Conservation (phyloP, 2,888 invertebrate genomes). For the Lasiommata megera region DNA sequence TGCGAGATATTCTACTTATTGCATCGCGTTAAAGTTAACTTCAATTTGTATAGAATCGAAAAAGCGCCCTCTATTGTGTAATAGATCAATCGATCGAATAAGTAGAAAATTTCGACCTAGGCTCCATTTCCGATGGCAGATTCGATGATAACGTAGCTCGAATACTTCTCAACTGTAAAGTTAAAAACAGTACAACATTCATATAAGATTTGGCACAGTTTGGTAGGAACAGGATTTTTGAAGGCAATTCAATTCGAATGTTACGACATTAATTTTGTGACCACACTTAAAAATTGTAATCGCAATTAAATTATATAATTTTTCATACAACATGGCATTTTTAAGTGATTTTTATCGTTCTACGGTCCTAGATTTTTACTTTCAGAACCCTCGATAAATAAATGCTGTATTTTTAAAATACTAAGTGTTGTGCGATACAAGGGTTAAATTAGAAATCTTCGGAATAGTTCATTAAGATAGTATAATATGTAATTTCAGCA, state of each 20-base stretch:
- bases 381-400: constrained; percentile 29
- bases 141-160: constrained; percentile 7
- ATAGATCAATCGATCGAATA: too few relatives aligned
- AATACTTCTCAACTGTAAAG: constrained; percentile 20
- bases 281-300: constrained; percentile 14
- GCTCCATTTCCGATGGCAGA: neutral
- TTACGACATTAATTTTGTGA: constrained; percentile 21
- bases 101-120: too few relatives aligned
- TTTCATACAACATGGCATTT: neutral
- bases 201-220: constrained; percentile 68
- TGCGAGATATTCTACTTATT: neutral
- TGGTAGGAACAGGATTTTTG: constrained; percentile 60
- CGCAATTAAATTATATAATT: neutral
- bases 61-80: too few relatives aligned
- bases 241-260: constrained; percentile 37
- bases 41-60: too few relatives aligned
- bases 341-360: neutral
- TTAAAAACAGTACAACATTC: constrained; percentile 37
- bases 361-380: constrained; percentile 17
- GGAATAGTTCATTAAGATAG: constrained; percentile 1
- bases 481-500: constrained; percentile 23
- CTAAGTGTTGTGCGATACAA: constrained; percentile 32
- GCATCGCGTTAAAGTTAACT: too few relatives aligned
- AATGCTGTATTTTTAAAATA: constrained; percentile 26
- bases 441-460: constrained; percentile 5